Conservation (phyloP, 2,113 vertebrate species). For the Crotalus helleri region DNA sequence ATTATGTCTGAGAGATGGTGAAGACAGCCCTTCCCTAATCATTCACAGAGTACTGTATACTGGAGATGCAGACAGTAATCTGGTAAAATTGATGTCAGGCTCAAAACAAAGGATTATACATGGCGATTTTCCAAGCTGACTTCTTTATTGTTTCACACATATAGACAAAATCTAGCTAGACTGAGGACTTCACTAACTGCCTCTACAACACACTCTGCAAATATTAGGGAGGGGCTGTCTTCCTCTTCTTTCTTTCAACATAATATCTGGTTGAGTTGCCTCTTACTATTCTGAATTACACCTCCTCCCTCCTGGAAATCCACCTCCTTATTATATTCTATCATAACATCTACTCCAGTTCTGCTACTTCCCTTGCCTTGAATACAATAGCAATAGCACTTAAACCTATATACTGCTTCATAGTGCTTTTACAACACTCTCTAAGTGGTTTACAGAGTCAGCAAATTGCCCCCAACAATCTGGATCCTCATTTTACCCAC, state of each 20-base stretch:
- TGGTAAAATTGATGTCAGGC: background rate
- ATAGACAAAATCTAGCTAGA: background rate
- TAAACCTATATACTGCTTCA: too few species aligned
- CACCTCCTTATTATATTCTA: background rate
- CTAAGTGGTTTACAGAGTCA: too few species aligned
- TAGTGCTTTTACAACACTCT: too few species aligned
- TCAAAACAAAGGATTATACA: background rate
- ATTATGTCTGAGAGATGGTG: background rate
- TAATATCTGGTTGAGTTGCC: background rate
- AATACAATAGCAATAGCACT: background rate
- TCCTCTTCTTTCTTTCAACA: background rate
- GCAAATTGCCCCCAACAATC: too few species aligned
- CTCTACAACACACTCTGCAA: background rate
- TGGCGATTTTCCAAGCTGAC: background rate
- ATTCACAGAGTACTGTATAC: background rate
- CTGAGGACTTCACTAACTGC: background rate
- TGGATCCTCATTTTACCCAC: too few species aligned
- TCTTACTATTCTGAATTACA: background rate
- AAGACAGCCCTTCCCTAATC: background rate
- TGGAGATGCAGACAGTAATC: background rate
- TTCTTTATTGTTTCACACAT: background rate
- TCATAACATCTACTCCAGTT: background rate
- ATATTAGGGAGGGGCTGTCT: background rate
- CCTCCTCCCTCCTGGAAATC: background rate
- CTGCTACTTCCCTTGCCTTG: background rate